These are phyloP conservation scores for Agrochola lota DNA, from an alignment of 2,888 invertebrate genomes.

Conservation along the genomic window DNA sequence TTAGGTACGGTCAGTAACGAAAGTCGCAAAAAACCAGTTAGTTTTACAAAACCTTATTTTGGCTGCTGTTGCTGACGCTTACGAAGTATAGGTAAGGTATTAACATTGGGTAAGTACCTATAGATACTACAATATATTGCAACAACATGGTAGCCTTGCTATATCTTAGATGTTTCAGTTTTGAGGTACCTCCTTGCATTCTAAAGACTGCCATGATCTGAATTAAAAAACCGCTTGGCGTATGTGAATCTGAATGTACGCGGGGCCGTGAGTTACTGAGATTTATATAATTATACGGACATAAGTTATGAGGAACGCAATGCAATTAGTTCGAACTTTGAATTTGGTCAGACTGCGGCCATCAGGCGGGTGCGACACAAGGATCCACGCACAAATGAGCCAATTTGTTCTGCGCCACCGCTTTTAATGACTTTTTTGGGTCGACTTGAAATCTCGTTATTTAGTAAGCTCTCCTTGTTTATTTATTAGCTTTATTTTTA, in stretches of 20 bases:
- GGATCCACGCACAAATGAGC: slow-evolving; percentile 69
- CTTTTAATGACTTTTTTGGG: slow-evolving; percentile 76
- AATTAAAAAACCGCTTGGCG: slow-evolving; percentile 29
- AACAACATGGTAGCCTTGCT: not conserved
- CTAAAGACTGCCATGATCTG: slow-evolving; percentile 17
- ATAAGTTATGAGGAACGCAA: slow-evolving; percentile 65
- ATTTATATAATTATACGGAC: slow-evolving; percentile 67
- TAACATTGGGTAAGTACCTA: no score
- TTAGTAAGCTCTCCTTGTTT: slow-evolving; percentile 68
- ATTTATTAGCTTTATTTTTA: slow-evolving; percentile 69
- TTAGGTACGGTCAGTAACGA: not conserved
- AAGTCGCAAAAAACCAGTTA: not conserved
- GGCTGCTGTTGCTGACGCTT: not conserved
- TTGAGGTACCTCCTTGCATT: slow-evolving; percentile 13
- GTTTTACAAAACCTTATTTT: not conserved
- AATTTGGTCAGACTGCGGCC: slow-evolving; percentile 65
- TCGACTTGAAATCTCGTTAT: slow-evolving; percentile 71
- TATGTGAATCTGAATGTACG: slow-evolving; percentile 13
- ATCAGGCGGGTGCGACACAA: slow-evolving; percentile 48
- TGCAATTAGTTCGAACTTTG: slow-evolving; percentile 73
- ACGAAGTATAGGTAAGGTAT: not conserved
- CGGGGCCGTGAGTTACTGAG: slow-evolving; percentile 55
- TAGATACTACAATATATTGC: no score
- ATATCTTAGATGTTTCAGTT: not conserved
- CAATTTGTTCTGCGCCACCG: slow-evolving; percentile 76